A percentile compares a stretch with the other conserved stretches of the same genome.
These are phyloP conservation scores for Xiphophorus couchianus DNA, from an alignment of 2,113 vertebrate genomes.

Conservation along the genomic window DNA sequence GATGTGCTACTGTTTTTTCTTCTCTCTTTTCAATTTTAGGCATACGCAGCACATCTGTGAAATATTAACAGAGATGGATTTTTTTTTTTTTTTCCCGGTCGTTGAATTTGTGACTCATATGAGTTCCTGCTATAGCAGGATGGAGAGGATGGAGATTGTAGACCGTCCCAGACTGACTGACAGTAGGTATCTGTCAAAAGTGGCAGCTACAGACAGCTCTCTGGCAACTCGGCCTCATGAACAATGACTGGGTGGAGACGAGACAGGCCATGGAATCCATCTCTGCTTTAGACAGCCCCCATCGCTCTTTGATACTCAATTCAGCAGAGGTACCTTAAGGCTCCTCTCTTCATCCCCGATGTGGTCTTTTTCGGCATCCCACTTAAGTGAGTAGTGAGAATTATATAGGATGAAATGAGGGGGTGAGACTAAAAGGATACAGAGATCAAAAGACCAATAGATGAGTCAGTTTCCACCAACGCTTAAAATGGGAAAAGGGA, in stretches of 20 bases:
- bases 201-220: conserved; percentile 69
- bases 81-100: conserved; percentile 1
- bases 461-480: conserved; percentile 9
- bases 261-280: conserved; percentile 62
- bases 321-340: conserved; percentile 42
- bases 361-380: conserved; percentile 33
- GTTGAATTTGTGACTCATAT: conserved; percentile 8
- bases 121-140: conserved; percentile 13
- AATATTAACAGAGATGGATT: conserved; percentile 17
- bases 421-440: conserved; percentile 7
- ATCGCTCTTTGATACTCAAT: conserved; percentile 53
- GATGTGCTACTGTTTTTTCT: neutral
- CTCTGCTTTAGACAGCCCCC: conserved; percentile 56
- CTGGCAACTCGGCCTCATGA: conserved; percentile 65
- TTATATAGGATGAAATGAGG: conserved; percentile 4
- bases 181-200: conserved; percentile 68
- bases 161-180: conserved; percentile 53
- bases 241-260: conserved; percentile 66
- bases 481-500: conserved; percentile 9
- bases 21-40: conserved; percentile 1
- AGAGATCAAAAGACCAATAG: conserved; percentile 32
- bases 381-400: conserved; percentile 7
- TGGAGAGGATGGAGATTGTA: conserved; percentile 42
- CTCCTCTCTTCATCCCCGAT: conserved; percentile 36
- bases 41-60: conserved; percentile 9